Evolutionary conservation across 2,888 invertebrate species (phyloP).

Genomic region (Microchrysa polita): DNA sequence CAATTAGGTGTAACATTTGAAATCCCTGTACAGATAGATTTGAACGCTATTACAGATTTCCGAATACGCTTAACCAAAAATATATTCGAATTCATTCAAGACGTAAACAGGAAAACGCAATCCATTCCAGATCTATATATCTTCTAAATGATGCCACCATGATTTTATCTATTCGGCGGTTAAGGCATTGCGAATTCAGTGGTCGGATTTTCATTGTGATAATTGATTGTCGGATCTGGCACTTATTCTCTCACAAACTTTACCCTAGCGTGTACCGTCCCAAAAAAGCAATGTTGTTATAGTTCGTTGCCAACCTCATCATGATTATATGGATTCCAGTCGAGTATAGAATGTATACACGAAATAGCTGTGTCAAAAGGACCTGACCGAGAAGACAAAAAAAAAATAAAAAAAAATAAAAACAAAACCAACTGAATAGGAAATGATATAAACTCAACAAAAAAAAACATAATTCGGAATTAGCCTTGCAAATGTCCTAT

Average conservation of each 20-base stretch:
- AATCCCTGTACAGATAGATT: not conserved
- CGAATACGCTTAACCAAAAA: not conserved
- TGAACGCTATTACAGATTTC: not conserved
- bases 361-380: not conserved
- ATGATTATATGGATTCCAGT: not conserved
- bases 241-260: not conserved
- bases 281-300: not conserved
- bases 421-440: not conserved
- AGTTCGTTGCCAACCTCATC: not conserved
- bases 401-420: not conserved
- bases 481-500: conserved; percentile 27
- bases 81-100: not conserved
- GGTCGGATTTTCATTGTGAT: conserved; percentile 27
- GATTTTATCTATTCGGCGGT: conserved; percentile 32
- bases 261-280: not conserved
- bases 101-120: conserved; percentile 4
- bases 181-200: conserved; percentile 27
- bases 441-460: not conserved
- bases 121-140: conserved; percentile 14
- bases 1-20: not conserved
- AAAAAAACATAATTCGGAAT: conserved; percentile 14
- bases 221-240: conserved; percentile 36
- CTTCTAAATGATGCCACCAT: conserved; percentile 37
- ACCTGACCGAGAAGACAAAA: not conserved
- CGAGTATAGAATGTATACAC: not conserved